Evolutionary conservation across 2,888 invertebrate genomes (phyloP).

Genomic region (Perizoma affinitatum): DNA sequence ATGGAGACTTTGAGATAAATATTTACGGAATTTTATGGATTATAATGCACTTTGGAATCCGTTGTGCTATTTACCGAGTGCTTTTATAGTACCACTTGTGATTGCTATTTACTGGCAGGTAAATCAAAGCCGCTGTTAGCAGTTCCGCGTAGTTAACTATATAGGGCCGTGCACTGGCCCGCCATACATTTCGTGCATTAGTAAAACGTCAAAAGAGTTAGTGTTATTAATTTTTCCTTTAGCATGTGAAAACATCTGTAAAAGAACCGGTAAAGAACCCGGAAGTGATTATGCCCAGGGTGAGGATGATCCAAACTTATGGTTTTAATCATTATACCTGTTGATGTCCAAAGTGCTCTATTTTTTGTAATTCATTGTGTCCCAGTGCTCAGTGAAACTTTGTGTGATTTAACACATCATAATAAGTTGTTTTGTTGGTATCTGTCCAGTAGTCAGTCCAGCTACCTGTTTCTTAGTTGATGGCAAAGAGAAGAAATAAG

Average conservation of each 20-base stretch:
- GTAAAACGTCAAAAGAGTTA: constrained; percentile 79
- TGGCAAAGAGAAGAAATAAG: constrained; percentile 29
- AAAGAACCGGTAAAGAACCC: constrained; percentile 17
- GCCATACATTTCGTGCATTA: constrained; percentile 79
- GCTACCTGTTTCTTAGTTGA: constrained; percentile 43
- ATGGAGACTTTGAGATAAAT: constrained; percentile 87
- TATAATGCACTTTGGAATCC: constrained; percentile 63
- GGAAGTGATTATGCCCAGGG: constrained; percentile 28
- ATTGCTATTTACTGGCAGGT: constrained; percentile 2
- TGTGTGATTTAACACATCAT: constrained; percentile 16
- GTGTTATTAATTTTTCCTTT: constrained; percentile 60
- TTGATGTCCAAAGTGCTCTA: constrained; percentile 5
- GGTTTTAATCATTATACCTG: background rate
- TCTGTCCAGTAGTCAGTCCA: too few relatives aligned
- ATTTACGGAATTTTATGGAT: constrained; percentile 78
- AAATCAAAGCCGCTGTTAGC: constrained; percentile 1
- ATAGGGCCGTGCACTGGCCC: constrained; percentile 59
- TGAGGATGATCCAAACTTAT: constrained; percentile 39
- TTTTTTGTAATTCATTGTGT: constrained; percentile 18
- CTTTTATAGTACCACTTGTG: constrained; percentile 31
- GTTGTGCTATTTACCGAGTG: constrained; percentile 55
- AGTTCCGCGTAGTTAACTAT: constrained; percentile 34
- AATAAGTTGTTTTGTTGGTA: constrained; percentile 20
- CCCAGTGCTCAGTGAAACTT: constrained; percentile 1
- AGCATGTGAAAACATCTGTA: constrained; percentile 42